phyloP scores from a whole-genome alignment of 2,888 invertebrate species.

The Lycophotia porphyrea region DNA sequence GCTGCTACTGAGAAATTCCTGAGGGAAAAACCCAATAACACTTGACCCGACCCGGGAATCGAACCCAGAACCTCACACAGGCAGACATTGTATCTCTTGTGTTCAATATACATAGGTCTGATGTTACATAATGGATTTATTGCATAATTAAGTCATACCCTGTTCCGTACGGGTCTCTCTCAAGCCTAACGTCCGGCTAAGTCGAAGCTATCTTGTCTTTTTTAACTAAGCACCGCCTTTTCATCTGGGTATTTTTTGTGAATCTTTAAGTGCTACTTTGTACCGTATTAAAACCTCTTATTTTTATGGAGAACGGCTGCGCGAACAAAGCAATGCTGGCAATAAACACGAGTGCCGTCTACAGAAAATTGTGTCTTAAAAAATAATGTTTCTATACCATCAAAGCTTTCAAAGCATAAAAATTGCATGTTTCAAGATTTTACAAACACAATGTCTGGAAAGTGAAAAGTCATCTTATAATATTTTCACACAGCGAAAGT shows the following conservation, averaged over 20 bases:
- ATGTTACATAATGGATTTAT: constrained; percentile 30
- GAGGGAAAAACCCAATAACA: not conserved
- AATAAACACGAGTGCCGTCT: constrained; percentile 60
- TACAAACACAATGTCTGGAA: constrained; percentile 57
- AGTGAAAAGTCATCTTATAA: constrained; percentile 60
- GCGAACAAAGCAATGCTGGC: constrained; percentile 59
- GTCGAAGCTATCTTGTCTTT: constrained; percentile 25
- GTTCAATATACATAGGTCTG: not conserved
- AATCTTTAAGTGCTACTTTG: constrained; percentile 49
- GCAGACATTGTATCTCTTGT: constrained; percentile 3
- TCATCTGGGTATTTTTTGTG: constrained; percentile 51
- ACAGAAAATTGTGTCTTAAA: constrained; percentile 52
- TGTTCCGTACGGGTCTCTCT: constrained; percentile 1
- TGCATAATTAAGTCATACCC: constrained; percentile 21
- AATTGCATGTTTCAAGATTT: constrained; percentile 59
- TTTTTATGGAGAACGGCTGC: constrained; percentile 44
- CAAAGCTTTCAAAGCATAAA: constrained; percentile 57
- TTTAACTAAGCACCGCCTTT: constrained; percentile 29
- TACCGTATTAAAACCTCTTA: constrained; percentile 52
- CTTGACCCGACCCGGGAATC: not conserved
- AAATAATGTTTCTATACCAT: constrained; percentile 50
- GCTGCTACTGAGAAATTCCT: not conserved
- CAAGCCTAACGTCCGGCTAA: constrained; percentile 14
- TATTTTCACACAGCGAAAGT: constrained; percentile 47
- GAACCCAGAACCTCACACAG: not conserved